Conservation (phyloP, 1,140 invertebrate genomes). For the Aphelenchoides avenae region DNA sequence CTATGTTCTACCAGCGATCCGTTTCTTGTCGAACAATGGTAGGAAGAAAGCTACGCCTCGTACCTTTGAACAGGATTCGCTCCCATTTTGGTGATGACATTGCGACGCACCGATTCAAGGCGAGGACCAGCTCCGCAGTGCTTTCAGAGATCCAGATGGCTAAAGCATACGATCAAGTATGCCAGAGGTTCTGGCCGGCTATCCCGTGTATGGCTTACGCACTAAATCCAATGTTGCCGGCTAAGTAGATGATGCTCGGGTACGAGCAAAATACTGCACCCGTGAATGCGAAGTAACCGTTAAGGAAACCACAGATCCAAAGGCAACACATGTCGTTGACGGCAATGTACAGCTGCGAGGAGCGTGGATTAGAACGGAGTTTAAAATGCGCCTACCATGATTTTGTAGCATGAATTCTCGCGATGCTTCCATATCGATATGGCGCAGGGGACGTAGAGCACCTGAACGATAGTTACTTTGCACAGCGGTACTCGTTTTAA, state of each 20-base stretch:
- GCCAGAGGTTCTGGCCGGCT: too few species aligned
- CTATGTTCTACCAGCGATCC: too few species aligned
- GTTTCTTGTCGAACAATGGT: too few species aligned
- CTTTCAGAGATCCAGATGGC: conserved; percentile 3
- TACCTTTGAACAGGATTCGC: conserved; percentile 5
- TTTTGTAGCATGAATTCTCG: conserved; percentile 5
- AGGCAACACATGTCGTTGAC: too few species aligned
- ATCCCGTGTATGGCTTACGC: too few species aligned
- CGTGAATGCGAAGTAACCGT: not conserved
- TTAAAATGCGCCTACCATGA: too few species aligned
- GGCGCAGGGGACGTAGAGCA: conserved; percentile 4
- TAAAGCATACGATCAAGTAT: too few species aligned
- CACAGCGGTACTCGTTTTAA: too few species aligned
- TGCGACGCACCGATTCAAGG: conserved; percentile 4
- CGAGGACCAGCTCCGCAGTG: conserved; percentile 2
- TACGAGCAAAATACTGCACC: not conserved
- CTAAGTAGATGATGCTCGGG: conserved; percentile 2
- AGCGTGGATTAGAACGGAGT: too few species aligned
- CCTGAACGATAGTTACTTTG: conserved; percentile 2
- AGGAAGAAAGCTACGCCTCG: too few species aligned
- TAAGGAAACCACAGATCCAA: not conserved
- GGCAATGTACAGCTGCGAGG: too few species aligned
- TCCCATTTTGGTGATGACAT: conserved; percentile 8
- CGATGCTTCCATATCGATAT: conserved; percentile 4
- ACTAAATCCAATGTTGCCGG: too few species aligned